phyloP scores from a whole-genome alignment of 2,888 invertebrate genomes.

The Ischnura elegans region DNA sequence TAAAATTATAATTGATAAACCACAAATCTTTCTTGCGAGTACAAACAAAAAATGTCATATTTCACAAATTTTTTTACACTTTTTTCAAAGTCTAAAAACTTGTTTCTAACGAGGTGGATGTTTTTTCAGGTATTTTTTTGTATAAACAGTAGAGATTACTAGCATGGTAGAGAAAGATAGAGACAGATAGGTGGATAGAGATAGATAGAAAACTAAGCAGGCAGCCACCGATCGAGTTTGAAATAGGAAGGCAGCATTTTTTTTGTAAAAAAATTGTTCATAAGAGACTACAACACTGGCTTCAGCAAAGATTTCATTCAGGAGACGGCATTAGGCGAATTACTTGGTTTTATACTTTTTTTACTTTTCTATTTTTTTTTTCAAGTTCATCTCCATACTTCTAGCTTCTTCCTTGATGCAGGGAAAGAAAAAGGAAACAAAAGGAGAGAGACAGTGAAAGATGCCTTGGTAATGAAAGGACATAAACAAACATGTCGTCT shows the following conservation, averaged over 20 bases:
- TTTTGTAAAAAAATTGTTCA: neutral
- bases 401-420: conserved; percentile 55
- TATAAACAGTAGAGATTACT: conserved; percentile 36
- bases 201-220: conserved; percentile 40
- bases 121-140: conserved; percentile 55
- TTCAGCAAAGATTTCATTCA: conserved; percentile 53
- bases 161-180: conserved; percentile 41
- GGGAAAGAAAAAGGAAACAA: neutral
- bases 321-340: conserved; percentile 25
- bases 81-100: conserved; percentile 33
- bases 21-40: conserved; percentile 39
- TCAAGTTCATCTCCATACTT: conserved; percentile 53
- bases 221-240: conserved; percentile 52
- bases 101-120: neutral
- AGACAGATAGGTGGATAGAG: conserved; percentile 41
- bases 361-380: neutral
- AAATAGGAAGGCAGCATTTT: conserved; percentile 34
- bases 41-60: neutral
- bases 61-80: conserved; percentile 52
- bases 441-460: conserved; percentile 1
- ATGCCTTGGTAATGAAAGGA: neutral
- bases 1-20: neutral
- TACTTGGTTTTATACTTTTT: no score
- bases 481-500: neutral
- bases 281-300: conserved; percentile 49